Base-by-base conservation (phyloP, 2,888 invertebrate genomes). In the Bembecia ichneumoniformis region DNA sequence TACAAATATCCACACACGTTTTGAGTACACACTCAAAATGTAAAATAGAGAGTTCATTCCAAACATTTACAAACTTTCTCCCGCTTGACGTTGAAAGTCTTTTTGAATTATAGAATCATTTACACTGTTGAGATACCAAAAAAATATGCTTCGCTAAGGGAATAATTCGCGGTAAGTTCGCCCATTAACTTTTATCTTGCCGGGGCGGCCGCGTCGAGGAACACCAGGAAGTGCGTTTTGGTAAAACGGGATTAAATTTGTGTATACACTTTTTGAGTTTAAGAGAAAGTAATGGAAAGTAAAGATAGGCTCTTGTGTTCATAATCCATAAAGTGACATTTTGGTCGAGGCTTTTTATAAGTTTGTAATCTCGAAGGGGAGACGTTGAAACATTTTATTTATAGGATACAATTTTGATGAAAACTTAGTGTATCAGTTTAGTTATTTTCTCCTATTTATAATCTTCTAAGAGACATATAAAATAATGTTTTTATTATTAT, bases 131-230 rank as follows among this genome's bases (percentile, higher is more conserved):
- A 63, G 62, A 63, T 64, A 64, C 58, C 58, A 46, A 46, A 67
- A 64, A 70, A 71, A 71, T 65, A 68, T 68, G 64, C 59, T 55
- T 47, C 56, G 56, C 58, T 62, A 43, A 43, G 74, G 77, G 77
- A 73, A 77, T 78, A 74, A 80, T 79, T 79, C 68, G 74, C 64
- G 73, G 77, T 76, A 79, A 82, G 79, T 79, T 79, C 78, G 68
- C 49, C 75, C 81, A 82, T 82, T 82, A 82, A 81, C 73, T 82
- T 51, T 48, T 49, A 51, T 51, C 49, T 51, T 45, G 17, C 46
- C 13, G 44, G 44, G 44, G 16, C 9, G 44, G 17, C 15, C 15
- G 44, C 11, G 17, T 11, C 11, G 44, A 44, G 17, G 44, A 16
- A 44, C 15, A 16, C 11, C 15, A 44, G 44, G 44, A 17, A 44